Percentiles rank a stretch among this genome's conserved stretches.
Evolutionary conservation across 53 echinoderm and acorn worm species (phyloP).

Genomic region (Hippasteria phrygiana): DNA sequence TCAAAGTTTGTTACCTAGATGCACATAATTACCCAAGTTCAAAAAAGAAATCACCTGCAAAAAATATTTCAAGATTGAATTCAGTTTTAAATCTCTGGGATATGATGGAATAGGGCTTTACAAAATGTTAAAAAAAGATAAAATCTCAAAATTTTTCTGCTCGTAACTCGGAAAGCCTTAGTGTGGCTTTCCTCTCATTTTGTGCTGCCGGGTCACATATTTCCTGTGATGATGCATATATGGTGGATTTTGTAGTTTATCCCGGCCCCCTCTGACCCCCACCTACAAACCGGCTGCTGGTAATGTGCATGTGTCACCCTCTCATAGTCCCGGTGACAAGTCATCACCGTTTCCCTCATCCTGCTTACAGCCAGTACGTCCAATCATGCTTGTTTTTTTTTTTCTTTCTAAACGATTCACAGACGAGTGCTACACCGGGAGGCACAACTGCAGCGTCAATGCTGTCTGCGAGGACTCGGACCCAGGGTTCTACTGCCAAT

Average conservation of each 20-base stretch:
- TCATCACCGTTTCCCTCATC: background rate
- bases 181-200: background rate
- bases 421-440: conserved; percentile 67
- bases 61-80: no score
- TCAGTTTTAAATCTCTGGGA: no score
- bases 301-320: conserved; percentile 27
- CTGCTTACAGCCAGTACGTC: background rate
- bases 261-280: background rate
- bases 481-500: conserved; percentile 42
- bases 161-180: no score
- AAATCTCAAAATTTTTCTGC: no score
- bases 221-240: background rate
- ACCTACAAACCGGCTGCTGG: background rate
- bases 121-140: no score
- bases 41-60: no score
- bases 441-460: conserved; percentile 58
- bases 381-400: background rate
- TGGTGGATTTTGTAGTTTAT: conserved; percentile 13
- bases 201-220: background rate
- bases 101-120: no score
- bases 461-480: conserved; percentile 64
- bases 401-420: background rate
- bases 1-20: no score
- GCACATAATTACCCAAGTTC: no score
- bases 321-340: background rate